Evolutionary conservation across 2,888 invertebrate species (phyloP).

Genomic region (Synanthedon vespiformis): DNA sequence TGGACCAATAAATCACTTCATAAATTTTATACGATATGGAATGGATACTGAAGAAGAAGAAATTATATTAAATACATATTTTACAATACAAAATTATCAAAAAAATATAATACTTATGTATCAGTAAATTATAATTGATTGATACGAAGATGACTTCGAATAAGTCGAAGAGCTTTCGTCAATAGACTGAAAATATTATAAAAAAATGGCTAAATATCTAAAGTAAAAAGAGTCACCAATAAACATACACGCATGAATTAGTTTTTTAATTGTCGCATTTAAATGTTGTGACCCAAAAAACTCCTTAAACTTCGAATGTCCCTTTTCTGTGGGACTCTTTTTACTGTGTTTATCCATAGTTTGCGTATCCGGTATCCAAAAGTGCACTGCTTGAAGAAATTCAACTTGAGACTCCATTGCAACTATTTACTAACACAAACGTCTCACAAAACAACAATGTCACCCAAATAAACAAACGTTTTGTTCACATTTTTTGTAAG

Average conservation of each 20-base stretch:
- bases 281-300: slow-evolving; percentile 4
- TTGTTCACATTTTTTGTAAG: not conserved
- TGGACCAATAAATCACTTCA: too few species aligned
- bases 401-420: slow-evolving; percentile 15
- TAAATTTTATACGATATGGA: too few species aligned
- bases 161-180: too few species aligned
- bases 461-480: not conserved
- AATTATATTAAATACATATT: too few species aligned
- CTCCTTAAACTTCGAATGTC: slow-evolving; percentile 25
- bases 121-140: too few species aligned
- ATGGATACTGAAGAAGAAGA: too few species aligned
- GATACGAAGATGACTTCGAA: too few species aligned
- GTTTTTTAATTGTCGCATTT: not conserved
- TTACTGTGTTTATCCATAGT: slow-evolving; percentile 3
- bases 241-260: slow-evolving; percentile 4
- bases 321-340: slow-evolving; percentile 39
- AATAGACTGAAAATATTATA: too few species aligned
- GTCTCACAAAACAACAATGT: not conserved
- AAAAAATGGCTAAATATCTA: too few species aligned
- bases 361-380: slow-evolving; percentile 3
- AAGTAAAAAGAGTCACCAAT: not conserved
- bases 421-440: not conserved
- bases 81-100: too few species aligned
- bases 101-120: too few species aligned
- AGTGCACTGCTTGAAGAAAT: slow-evolving; percentile 4